These are phyloP conservation scores for Lithobates pipiens DNA, from an alignment of 2,797 vertebrate genomes.

Conservation along the genomic window DNA sequence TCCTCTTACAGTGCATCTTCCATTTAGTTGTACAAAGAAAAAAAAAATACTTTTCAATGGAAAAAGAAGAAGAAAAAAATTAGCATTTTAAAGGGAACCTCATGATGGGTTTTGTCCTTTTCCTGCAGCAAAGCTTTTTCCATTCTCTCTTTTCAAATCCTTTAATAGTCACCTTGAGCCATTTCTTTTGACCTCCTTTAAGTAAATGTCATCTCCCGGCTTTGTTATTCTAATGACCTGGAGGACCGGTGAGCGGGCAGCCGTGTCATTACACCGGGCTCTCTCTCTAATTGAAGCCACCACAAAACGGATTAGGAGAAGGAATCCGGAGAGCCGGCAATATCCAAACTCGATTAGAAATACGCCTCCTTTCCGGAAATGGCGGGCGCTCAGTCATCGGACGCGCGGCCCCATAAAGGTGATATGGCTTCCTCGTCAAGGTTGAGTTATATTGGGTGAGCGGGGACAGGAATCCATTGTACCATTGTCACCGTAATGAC, in stretches of 20 bases:
- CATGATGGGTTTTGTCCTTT: not conserved
- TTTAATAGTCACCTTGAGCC: conserved; percentile 57
- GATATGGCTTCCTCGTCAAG: not conserved
- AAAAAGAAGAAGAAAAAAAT: not conserved
- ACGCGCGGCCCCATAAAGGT: not conserved
- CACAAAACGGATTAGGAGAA: conserved; percentile 31
- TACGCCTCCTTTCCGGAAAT: not conserved
- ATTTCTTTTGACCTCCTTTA: conserved; percentile 42
- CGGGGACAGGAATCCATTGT: not conserved
- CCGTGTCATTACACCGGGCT: conserved; percentile 46
- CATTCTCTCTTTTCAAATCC: conserved; percentile 18
- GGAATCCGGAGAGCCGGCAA: conserved; percentile 2
- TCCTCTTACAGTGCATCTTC: not conserved
- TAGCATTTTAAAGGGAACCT: not conserved
- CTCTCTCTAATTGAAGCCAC: conserved; percentile 43
- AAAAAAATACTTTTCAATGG: not conserved
- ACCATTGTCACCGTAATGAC: not conserved
- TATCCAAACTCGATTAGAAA: conserved; percentile 9
- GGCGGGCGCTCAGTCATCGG: not conserved
- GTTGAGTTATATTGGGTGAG: not conserved
- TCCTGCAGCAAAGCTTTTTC: not conserved
- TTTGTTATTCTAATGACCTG: conserved; percentile 50
- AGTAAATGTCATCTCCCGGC: conserved; percentile 40
- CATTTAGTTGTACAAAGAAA: not conserved
- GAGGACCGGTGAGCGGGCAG: conserved; percentile 22